Evolutionary conservation across 2,888 invertebrate species (phyloP).

Genomic region (Cheilosia pagana): DNA sequence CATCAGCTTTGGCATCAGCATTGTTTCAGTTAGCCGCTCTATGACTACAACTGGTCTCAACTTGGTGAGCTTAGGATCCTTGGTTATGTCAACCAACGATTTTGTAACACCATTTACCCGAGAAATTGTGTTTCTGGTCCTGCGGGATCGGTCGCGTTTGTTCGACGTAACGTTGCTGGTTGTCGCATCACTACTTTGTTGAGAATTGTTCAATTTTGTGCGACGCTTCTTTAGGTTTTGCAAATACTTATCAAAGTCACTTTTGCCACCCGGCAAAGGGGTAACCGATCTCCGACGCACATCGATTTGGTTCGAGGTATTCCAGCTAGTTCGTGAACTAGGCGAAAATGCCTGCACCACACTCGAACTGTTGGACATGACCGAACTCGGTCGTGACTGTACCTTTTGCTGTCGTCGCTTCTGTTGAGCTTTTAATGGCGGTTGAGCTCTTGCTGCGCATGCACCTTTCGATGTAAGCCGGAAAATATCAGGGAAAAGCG

Average conservation of each 20-base stretch:
- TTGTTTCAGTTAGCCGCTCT: constrained; percentile 20
- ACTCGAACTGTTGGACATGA: too few species aligned
- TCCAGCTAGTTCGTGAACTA: too few species aligned
- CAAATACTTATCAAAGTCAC: constrained; percentile 61
- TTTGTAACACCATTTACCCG: constrained; percentile 5
- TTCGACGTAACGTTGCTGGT: background rate
- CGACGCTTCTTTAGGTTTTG: constrained; percentile 8
- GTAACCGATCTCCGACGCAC: constrained; percentile 21
- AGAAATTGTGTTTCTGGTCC: background rate
- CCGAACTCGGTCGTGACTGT: too few species aligned
- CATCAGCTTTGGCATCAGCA: constrained; percentile 5
- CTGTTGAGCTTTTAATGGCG: background rate
- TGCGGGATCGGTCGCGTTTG: background rate
- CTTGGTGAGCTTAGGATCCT: constrained; percentile 38
- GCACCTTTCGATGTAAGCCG: too few species aligned
- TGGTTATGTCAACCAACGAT: constrained; percentile 18
- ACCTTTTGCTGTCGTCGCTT: background rate
- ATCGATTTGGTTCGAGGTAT: background rate
- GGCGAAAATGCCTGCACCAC: too few species aligned
- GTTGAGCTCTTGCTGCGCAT: background rate
- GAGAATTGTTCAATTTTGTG: background rate
- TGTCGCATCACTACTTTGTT: background rate
- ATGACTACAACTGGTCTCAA: constrained; percentile 48
- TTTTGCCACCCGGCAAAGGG: background rate
- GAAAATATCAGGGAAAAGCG: background rate